phyloP scores from a whole-genome alignment of 2,797 vertebrate genomes.

The Sparidentex hasta region DNA sequence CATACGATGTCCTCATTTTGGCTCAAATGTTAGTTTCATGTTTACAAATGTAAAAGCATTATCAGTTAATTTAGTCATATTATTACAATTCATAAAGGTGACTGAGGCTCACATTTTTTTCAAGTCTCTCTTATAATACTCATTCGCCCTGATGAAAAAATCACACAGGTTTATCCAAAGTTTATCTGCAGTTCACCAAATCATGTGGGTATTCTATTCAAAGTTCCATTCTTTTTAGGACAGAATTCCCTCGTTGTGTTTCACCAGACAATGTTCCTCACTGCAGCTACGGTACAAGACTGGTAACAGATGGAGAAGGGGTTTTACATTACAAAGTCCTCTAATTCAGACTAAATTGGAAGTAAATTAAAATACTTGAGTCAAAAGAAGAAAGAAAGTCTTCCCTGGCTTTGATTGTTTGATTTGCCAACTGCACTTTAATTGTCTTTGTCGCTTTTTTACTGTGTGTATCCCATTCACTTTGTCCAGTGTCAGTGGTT shows the following conservation, averaged over 20 bases:
- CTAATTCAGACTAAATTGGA: neutral
- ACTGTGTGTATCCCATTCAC: too few species aligned
- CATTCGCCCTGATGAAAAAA: neutral
- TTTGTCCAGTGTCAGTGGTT: too few species aligned
- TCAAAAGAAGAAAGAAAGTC: too few species aligned
- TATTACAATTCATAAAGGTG: neutral
- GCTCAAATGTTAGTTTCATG: neutral
- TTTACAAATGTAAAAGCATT: neutral
- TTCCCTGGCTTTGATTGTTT: too few species aligned
- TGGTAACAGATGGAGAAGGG: neutral
- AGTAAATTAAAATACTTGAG: too few species aligned
- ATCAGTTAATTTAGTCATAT: neutral
- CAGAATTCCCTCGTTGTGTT: neutral
- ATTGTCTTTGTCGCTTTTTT: too few species aligned
- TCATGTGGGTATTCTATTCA: neutral
- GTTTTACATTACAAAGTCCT: neutral
- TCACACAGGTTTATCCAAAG: neutral
- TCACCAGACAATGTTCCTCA: neutral
- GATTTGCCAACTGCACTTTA: too few species aligned
- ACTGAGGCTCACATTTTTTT: constrained; percentile 8
- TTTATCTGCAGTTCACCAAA: neutral
- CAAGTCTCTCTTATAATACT: constrained; percentile 2
- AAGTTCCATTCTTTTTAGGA: neutral
- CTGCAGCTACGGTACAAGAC: neutral
- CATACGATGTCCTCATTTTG: neutral